These are phyloP conservation scores for Reticulitermes speratus DNA, from an alignment of 1,140 invertebrate species.

Conservation along the genomic window DNA sequence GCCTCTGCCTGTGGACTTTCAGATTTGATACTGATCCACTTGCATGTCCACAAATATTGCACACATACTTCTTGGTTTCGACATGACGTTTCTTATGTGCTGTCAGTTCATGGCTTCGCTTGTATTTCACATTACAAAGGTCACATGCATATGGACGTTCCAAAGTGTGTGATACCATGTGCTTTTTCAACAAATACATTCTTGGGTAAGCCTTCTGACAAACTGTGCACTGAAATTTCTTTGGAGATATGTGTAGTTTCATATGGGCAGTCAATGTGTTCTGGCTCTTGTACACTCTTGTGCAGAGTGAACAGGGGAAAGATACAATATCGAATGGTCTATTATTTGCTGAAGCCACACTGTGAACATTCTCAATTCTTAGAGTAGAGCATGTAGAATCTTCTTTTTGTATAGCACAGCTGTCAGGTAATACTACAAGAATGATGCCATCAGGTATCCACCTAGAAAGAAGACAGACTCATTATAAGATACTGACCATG, in stretches of 20 bases:
- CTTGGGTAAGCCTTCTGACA: constrained; percentile 58
- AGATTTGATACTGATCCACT: not conserved
- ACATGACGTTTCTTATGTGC: constrained; percentile 15
- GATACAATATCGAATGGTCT: not conserved
- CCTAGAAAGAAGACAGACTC: not conserved
- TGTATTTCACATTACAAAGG: constrained; percentile 64
- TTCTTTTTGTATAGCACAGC: not conserved
- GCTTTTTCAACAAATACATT: constrained; percentile 46
- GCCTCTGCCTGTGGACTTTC: not conserved
- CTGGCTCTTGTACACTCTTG: not conserved
- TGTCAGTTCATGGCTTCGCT: constrained; percentile 44
- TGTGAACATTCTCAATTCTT: too few species aligned
- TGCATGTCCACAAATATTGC: constrained; percentile 21
- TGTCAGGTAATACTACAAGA: not conserved
- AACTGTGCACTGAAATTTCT: constrained; percentile 48
- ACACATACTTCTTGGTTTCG: not conserved
- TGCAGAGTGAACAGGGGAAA: not conserved
- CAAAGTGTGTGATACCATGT: constrained; percentile 42
- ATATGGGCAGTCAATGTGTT: not conserved
- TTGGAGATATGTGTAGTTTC: not conserved
- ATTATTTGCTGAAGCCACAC: too few species aligned
- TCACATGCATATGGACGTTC: constrained; percentile 67
- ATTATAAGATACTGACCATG: too few species aligned
- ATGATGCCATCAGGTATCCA: not conserved
- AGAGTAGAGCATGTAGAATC: not conserved